Evolutionary conservation across 2,797 vertebrate species (phyloP), one percentile per base, ranked within the genome.

Genomic region (Pseudopleuronectes americanus): DNA sequence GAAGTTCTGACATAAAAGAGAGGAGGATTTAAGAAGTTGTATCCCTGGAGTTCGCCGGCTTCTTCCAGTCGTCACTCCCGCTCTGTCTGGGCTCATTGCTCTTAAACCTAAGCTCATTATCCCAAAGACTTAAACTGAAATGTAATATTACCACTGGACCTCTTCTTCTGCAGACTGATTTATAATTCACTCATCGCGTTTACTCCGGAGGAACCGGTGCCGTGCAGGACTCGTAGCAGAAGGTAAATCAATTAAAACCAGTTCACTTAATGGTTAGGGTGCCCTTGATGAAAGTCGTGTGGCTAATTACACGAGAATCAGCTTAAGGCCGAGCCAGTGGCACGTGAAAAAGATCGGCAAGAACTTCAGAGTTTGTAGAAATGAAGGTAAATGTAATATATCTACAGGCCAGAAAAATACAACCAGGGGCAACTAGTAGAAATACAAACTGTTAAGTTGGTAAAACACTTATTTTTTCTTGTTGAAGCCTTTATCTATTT

Each of bases 61-160:
- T 64, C 87, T 62, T 85, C 64, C 87, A 80, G 12, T 19, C 17
- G 85, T 89, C 89, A 88, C 86, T 90, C 77, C 60, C 64, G 65
- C 43, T 43, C 47, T 61, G 68, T 71, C 86, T 45, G 79, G 70
- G 71, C 84, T 80, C 85, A 76, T 80, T 84, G 80, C 83, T 88
- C 86, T 84, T 81, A 89, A 81, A 86, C 77, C 79, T 93, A 94
- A 94, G 92, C 93, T 93, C 90, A 93, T 94, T 93, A 94, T 91
- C 67, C 85, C 74, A 74, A 87, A 84, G 90, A 90, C 84, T 89
- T 88, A 76, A 86, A 92, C 60, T 85, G 84, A 92, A 92, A 90
- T 89, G 82, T 77, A 74, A 69, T 89, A 92, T 90, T 87, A 90
- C 84, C 91, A 86, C 74, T 79, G 89, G 88, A 87, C 86, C 78